A percentile compares a stretch with the other conserved stretches of the same genome.
These are phyloP conservation scores for Pocota personata DNA, from an alignment of 2,888 invertebrate species.

Conservation along the genomic window DNA sequence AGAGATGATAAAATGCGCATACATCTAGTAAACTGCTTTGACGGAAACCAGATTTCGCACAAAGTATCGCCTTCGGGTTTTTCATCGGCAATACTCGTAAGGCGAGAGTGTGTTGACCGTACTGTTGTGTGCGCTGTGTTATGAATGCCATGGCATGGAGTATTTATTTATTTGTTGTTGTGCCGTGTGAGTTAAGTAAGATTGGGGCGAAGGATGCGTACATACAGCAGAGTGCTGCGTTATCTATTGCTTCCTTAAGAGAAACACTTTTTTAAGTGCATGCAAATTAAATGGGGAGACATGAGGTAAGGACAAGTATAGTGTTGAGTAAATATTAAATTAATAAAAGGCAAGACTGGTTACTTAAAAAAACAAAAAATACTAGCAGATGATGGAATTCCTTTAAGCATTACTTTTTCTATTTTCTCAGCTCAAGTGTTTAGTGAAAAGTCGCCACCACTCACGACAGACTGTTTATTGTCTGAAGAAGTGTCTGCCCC, in stretches of 20 bases:
- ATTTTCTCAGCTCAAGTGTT: too few relatives aligned
- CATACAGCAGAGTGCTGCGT: constrained; percentile 23
- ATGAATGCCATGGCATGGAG: constrained; percentile 7
- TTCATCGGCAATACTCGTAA: constrained; percentile 14
- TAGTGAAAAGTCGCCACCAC: too few relatives aligned
- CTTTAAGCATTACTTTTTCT: too few relatives aligned
- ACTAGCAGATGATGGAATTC: too few relatives aligned
- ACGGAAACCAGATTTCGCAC: constrained; percentile 60
- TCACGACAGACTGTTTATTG: too few relatives aligned
- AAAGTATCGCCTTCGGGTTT: constrained; percentile 47
- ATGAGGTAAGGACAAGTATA: neutral
- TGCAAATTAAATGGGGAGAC: constrained; percentile 43
- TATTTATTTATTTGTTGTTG: constrained; percentile 29
- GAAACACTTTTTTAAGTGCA: constrained; percentile 36
- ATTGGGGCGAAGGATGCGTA: neutral
- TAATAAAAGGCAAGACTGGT: too few relatives aligned
- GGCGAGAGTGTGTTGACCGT: constrained; percentile 2
- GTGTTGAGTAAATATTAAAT: too few relatives aligned
- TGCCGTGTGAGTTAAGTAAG: constrained; percentile 16
- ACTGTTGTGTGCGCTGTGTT: neutral
- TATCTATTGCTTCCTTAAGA: constrained; percentile 58
- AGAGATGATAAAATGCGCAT: constrained; percentile 48
- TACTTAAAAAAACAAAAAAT: too few relatives aligned
- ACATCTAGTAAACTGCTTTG: constrained; percentile 22
- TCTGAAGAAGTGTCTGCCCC: too few relatives aligned